Percentiles rank a stretch among this genome's conserved stretches.
Conservation (phyloP, 2,888 invertebrate species). For the Dichetophora obliterata region DNA sequence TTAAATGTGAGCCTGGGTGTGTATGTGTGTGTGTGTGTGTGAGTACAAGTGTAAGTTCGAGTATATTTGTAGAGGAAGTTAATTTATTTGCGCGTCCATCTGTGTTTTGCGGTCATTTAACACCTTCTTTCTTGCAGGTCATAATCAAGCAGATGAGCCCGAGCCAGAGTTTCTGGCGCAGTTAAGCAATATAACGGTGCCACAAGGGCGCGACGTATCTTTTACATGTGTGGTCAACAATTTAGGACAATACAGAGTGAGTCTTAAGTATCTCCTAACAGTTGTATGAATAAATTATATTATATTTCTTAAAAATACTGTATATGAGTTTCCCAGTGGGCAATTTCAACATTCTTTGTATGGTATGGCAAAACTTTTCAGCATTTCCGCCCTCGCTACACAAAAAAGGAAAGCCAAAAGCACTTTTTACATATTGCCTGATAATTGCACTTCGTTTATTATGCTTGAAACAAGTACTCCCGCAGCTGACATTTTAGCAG, state of each 20-base stretch:
- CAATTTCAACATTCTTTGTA: too few relatives aligned
- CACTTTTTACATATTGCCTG: too few relatives aligned
- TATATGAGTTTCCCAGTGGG: too few relatives aligned
- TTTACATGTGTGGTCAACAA: constrained; percentile 94
- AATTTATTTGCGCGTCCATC: constrained; percentile 37
- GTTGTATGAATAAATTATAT: neutral
- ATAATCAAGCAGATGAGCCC: constrained; percentile 76
- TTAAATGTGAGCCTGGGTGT: neutral
- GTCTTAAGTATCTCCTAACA: constrained; percentile 47
- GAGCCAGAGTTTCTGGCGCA: constrained; percentile 87
- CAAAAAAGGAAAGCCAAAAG: too few relatives aligned
- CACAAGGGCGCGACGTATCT: constrained; percentile 87
- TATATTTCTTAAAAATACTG: too few relatives aligned
- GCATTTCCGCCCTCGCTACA: too few relatives aligned
- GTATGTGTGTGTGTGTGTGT: neutral
- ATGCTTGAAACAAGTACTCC: too few relatives aligned
- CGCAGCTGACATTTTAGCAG: too few relatives aligned
- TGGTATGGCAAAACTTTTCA: too few relatives aligned
- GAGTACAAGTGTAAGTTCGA: neutral
- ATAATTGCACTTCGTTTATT: too few relatives aligned
- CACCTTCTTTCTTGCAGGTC: constrained; percentile 72
- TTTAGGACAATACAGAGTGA: constrained; percentile 88
- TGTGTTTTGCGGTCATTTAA: constrained; percentile 30
- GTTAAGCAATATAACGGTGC: constrained; percentile 87
- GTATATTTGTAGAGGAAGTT: constrained; percentile 14